Base-by-base conservation (phyloP, 2,797 vertebrate genomes). In the Cryptoblepharus egeriae region DNA sequence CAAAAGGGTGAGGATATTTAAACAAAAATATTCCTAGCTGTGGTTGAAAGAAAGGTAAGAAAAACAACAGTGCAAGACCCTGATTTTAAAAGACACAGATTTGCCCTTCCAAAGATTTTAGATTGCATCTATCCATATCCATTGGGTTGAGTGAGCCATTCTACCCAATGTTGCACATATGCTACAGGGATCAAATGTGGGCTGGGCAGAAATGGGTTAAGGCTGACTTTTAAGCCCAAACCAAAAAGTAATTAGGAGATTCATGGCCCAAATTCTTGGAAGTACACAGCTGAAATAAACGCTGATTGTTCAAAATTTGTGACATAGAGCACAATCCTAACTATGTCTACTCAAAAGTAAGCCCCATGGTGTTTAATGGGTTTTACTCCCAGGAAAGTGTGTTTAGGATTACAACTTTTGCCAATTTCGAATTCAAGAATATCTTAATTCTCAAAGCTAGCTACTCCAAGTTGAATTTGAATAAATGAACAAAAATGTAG, bases 21-120 rank as follows among this genome's bases (percentile, higher is more conserved):
- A 93, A 91, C 88, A 73, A 80, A 92, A 86, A 86, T 80, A 28
- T 16, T 88, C 65, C 45, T 88, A 85, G 77, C 11, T 49, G 70
- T 1, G 30, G 45, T 6, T 5, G 45, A 71, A 24, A 45, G 24
- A n/a, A 4, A 42, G 30, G 30, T 52, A 52, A 73, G 26, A 32
- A 74, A 72, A 81, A 52, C 70, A 81, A 60, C 42, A 52, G 24
- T 11, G 22, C 1, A 7, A 13, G 49, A 39, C 16, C 15, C 9
- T 49, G 69, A 63, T 63, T 45, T 26, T 26, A 42, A 45, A n/a
- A 82, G 63, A 16, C 12, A 63, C 58, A 60, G 67, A 12, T 55
- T 9, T 60, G 57, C 26, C 39, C 13, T 71, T 83, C 2, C 42
- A 24, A 60, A 10, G 16, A 57, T 32, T 5, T 30, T 69, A 42